phyloP scores from a whole-genome alignment of 2,797 vertebrate species.

The Avahi laniger region DNA sequence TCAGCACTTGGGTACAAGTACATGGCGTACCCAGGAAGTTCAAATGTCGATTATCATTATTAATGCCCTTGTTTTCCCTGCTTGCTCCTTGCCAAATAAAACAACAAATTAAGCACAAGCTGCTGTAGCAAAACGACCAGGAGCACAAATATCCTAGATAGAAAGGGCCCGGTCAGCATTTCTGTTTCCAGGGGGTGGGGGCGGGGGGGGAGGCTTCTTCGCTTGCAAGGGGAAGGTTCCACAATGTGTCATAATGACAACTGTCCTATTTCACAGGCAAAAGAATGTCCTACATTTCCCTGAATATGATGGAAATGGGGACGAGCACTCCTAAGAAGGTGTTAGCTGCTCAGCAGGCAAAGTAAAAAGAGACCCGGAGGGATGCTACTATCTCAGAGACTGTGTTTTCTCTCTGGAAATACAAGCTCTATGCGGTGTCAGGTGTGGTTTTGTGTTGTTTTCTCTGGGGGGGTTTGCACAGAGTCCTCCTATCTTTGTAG shows the following conservation, averaged over 20 bases:
- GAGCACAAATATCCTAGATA: not conserved
- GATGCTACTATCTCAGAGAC: not conserved
- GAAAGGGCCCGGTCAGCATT: conserved; percentile 33
- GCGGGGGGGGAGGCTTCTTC: not conserved
- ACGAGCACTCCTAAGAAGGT: not conserved
- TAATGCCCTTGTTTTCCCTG: conserved; percentile 71
- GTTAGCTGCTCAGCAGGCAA: not conserved
- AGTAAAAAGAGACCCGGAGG: not conserved
- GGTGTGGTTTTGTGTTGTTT: conserved; percentile 45
- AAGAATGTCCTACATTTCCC: not conserved
- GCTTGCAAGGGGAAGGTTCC: not conserved
- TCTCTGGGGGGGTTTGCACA: not conserved
- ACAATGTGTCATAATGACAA: not conserved
- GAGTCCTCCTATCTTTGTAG: conserved; percentile 27
- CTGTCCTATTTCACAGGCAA: not conserved
- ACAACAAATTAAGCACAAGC: conserved; percentile 52
- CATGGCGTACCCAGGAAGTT: conserved; percentile 72
- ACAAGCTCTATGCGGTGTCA: not conserved
- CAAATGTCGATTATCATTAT: conserved; percentile 63
- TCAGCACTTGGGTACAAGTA: conserved; percentile 62
- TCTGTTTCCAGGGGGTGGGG: conserved; percentile 23
- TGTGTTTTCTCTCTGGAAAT: not conserved
- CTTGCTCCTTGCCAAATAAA: conserved; percentile 65
- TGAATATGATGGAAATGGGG: not conserved
- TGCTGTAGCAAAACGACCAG: conserved; percentile 13